Percentiles rank a stretch among this genome's conserved stretches.
Evolutionary conservation across 1,140 invertebrate genomes (phyloP).

Genomic region (Drosophila equinoxialis): DNA sequence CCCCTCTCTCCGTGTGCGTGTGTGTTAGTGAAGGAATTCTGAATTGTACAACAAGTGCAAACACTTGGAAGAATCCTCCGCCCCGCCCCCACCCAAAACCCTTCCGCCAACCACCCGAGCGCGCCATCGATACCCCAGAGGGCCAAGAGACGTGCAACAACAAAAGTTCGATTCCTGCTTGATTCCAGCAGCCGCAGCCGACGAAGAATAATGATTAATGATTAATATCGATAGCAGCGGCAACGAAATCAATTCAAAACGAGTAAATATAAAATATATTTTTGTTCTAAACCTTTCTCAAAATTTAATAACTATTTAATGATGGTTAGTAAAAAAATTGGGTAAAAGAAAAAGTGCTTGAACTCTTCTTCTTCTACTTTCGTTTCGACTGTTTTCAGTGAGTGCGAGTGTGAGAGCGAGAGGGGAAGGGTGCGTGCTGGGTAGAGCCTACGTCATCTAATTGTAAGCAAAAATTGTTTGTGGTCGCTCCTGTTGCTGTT

Average conservation of each 20-base stretch:
- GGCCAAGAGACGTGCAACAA: neutral
- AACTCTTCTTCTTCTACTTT: conserved; percentile 1
- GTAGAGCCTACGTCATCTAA: conserved; percentile 6
- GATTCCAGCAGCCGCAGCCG: neutral
- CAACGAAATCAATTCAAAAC: conserved; percentile 1
- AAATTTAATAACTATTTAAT: neutral
- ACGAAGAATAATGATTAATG: conserved; percentile 1
- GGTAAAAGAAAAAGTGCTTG: neutral
- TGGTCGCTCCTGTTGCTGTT: neutral
- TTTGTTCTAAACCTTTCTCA: neutral
- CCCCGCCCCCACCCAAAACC: neutral
- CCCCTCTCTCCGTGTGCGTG: neutral
- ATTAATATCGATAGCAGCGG: conserved; percentile 1
- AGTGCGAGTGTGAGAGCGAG: too few relatives aligned
- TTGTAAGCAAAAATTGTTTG: conserved; percentile 11
- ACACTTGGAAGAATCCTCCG: conserved; percentile 1
- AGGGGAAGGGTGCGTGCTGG: too few relatives aligned
- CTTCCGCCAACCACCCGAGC: neutral
- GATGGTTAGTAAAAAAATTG: neutral
- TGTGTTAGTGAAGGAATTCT: conserved; percentile 11
- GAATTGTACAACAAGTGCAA: conserved; percentile 11
- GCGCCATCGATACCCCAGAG: neutral
- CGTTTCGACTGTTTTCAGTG: neutral
- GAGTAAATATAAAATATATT: neutral
- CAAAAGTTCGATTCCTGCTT: neutral